Evolutionary conservation across 2,113 vertebrate genomes (phyloP).

Genomic region (Pogonocichla stellata): DNA sequence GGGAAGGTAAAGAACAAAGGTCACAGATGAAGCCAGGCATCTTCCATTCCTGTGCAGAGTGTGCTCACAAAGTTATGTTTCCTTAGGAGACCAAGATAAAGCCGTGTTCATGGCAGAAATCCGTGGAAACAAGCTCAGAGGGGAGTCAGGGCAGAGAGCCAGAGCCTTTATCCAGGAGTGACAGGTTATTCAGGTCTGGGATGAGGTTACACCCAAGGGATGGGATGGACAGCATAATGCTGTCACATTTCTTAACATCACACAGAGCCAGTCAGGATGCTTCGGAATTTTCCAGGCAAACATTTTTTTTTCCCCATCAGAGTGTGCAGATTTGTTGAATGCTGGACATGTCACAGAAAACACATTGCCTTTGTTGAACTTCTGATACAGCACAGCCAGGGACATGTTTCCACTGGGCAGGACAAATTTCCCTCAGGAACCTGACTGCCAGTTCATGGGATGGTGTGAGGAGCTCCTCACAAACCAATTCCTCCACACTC

Average conservation of each 20-base stretch:
- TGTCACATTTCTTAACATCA: background rate
- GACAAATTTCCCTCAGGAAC: background rate
- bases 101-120: background rate
- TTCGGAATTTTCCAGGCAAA: background rate
- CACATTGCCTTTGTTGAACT: background rate
- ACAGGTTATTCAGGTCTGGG: constrained; percentile 51
- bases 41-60: background rate
- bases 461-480: background rate
- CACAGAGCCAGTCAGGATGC: background rate
- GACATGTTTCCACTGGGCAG: background rate
- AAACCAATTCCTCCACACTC: background rate
- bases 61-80: background rate
- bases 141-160: background rate
- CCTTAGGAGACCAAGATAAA: background rate
- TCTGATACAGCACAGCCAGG: background rate
- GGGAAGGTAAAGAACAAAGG: background rate
- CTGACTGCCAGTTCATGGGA: background rate
- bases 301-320: background rate
- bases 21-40: background rate
- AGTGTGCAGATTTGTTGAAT: background rate
- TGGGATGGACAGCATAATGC: background rate
- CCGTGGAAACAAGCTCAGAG: background rate
- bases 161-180: background rate
- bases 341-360: background rate
- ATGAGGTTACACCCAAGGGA: constrained; percentile 1